Evolutionary conservation across 2,113 vertebrate species (phyloP), one percentile per base, ranked within the genome.

Genomic region (Fulmarus glacialis): DNA sequence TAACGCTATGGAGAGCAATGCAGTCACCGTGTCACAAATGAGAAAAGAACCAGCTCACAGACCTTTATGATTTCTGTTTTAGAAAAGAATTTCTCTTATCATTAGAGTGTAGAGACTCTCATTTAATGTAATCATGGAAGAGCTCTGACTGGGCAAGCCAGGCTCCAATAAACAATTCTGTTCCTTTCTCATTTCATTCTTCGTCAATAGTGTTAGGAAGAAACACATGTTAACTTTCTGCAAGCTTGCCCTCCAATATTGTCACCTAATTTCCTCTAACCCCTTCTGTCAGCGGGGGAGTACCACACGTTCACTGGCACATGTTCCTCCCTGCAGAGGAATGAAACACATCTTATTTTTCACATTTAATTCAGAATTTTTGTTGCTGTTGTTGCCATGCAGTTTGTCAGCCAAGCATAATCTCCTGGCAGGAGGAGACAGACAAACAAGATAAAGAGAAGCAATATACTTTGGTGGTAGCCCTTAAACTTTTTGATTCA

Each of bases 401-500:
- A 63, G 77, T 82, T 94, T 82, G 47, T 80, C 32, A 17, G 84
- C 86, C 90, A 90, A 87, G 58, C 87, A 74, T 67, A 92, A 95
- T 90, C 79, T 87, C 50, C 77, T 96, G 95, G 52, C 71, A 90
- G 79, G 58, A 94, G 81, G 42, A 73, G 45, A 62, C 24, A 74
- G 56, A 56, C 12, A 89, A 96, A 91, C 80, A 94, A 97, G 94
- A 91, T 71, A 95, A 97, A 91, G 81, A 96, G 48, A 82, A 89
- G 47, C 56, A 89, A 81, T 63, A 93, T 62, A 63, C 90, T 97
- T 97, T 94, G 62, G 72, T 45, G 36, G n/a, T 87, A 95, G 81
- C 52, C 67, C 30, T 97, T 97, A 86, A 97, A 97, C 88, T 93
- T 96, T 94, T 92, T 83, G 68, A 77, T 90, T 95, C 90, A 78